These are phyloP conservation scores for Ammodytes marinus DNA, from an alignment of 2,113 vertebrate species.

Conservation along the genomic window DNA sequence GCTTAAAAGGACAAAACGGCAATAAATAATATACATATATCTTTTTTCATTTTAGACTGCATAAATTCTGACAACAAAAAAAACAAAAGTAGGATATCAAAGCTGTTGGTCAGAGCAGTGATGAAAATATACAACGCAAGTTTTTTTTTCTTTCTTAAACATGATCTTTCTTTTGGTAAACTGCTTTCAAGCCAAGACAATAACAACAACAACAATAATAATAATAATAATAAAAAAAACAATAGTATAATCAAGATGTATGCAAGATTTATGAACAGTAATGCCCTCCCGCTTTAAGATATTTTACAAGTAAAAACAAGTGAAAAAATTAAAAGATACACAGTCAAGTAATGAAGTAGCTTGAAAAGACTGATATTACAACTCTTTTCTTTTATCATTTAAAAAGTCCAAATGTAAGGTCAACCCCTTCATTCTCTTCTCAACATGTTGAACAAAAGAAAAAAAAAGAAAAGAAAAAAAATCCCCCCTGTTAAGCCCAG, in stretches of 20 bases:
- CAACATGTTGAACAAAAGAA: constrained; percentile 24
- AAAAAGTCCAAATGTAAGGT: constrained; percentile 56
- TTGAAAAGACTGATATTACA: constrained; percentile 63
- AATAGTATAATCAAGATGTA: constrained; percentile 65
- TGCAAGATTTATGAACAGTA: constrained; percentile 66
- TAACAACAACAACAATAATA: not conserved
- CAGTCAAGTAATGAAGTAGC: constrained; percentile 76
- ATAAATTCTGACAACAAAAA: constrained; percentile 70
- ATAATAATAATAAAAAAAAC: constrained; percentile 44
- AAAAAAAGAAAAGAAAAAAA: not conserved
- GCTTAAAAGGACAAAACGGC: constrained; percentile 76
- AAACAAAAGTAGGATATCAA: constrained; percentile 43
- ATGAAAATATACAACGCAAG: constrained; percentile 80
- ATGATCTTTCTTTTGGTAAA: constrained; percentile 79
- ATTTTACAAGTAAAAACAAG: constrained; percentile 82
- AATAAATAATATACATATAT: constrained; percentile 93
- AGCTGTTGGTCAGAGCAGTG: constrained; percentile 72
- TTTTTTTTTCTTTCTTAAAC: constrained; percentile 37
- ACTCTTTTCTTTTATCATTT: constrained; percentile 33
- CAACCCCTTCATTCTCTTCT: constrained; percentile 26
- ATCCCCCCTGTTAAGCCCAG: constrained; percentile 48
- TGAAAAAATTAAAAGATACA: constrained; percentile 74
- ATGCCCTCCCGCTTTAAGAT: constrained; percentile 53
- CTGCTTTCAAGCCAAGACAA: constrained; percentile 73
- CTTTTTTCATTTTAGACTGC: constrained; percentile 72